These are phyloP conservation scores for Hepsetus odoe DNA, from an alignment of 2,113 vertebrate species.

Conservation along the genomic window DNA sequence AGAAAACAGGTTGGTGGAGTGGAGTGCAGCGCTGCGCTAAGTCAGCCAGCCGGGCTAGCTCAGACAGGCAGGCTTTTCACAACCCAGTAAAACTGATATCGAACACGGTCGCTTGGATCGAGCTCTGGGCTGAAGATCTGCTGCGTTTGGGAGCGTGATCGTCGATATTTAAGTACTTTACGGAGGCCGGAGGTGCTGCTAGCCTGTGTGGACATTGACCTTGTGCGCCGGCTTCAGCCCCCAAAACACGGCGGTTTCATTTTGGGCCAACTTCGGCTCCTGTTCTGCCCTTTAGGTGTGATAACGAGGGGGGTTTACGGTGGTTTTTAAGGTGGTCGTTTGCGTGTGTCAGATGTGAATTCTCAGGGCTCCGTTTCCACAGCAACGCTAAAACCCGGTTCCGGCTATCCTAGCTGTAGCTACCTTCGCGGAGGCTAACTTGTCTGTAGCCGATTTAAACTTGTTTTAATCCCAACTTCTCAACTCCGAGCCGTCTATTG, in stretches of 20 bases:
- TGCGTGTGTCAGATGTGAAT: neutral
- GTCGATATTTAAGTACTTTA: neutral
- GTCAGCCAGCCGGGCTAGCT: neutral
- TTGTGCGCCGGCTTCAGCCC: conserved; percentile 61
- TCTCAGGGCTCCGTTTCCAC: conserved; percentile 44
- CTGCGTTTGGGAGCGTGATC: neutral
- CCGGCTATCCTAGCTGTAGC: conserved; percentile 18
- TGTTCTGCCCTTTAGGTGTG: neutral
- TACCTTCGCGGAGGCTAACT: too few species aligned
- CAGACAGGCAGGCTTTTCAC: neutral
- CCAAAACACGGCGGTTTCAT: conserved; percentile 32
- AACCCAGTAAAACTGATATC: conserved; percentile 27
- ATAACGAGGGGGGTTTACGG: neutral
- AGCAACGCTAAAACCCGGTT: conserved; percentile 60
- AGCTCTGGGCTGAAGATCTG: neutral
- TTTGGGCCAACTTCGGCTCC: neutral
- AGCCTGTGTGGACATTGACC: conserved; percentile 61
- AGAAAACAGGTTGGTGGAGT: conserved; percentile 62
- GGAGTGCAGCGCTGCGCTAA: neutral
- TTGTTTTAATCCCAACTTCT: too few species aligned
- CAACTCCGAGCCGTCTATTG: too few species aligned
- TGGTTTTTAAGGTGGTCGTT: neutral
- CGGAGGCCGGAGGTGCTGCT: conserved; percentile 19
- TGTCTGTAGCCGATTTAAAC: too few species aligned
- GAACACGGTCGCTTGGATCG: neutral